These are phyloP conservation scores for Helogale parvula DNA, from an alignment of 2,113 vertebrate species.

Conservation along the genomic window DNA sequence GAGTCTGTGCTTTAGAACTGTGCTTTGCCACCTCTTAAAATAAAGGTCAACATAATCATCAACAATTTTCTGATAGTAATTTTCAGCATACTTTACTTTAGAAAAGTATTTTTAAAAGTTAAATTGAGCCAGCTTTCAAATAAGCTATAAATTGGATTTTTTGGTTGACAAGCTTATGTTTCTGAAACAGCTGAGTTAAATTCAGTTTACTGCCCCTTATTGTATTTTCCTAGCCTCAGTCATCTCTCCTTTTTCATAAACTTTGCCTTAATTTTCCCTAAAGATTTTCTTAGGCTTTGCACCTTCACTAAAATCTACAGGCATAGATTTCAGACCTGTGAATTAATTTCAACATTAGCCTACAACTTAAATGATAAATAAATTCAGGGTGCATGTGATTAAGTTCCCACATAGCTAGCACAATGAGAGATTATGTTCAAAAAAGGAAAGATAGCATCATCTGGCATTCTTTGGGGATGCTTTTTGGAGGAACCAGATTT, in stretches of 20 bases:
- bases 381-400: background rate
- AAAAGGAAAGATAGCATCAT: background rate
- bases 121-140: slow-evolving; percentile 35
- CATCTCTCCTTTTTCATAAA: background rate
- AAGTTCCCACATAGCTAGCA: background rate
- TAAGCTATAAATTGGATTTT: slow-evolving; percentile 23
- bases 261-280: background rate
- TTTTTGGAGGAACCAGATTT: background rate
- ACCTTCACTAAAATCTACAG: background rate
- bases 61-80: slow-evolving; percentile 33
- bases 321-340: background rate
- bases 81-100: slow-evolving; percentile 33
- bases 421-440: background rate
- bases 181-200: background rate
- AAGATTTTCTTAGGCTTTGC: background rate
- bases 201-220: background rate
- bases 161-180: slow-evolving; percentile 45
- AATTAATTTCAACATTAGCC: background rate
- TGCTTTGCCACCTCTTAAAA: slow-evolving; percentile 1
- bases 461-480: background rate
- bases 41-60: background rate
- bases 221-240: slow-evolving; percentile 14
- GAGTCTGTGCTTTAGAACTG: background rate
- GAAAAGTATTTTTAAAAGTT: slow-evolving; percentile 22
- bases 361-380: background rate